Percentiles rank a stretch among this genome's conserved stretches.
These are phyloP conservation scores for Smittia aterrima DNA, from an alignment of 2,888 invertebrate genomes.

Conservation along the genomic window DNA sequence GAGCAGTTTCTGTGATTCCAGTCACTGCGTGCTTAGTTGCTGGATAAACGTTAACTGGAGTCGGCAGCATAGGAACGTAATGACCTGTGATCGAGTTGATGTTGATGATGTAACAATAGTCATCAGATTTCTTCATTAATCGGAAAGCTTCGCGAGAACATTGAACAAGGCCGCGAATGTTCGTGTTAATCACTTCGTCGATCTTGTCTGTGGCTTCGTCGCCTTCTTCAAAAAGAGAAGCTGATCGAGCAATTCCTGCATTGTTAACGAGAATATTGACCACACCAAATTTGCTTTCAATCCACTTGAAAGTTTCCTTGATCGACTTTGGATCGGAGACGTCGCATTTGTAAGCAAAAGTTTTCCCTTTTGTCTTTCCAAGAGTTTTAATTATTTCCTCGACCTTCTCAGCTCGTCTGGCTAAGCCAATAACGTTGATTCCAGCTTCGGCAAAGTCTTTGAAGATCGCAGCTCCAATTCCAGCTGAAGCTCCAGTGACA, in stretches of 20 bases:
- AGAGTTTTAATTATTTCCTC: not conserved
- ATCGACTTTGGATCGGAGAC: conserved; percentile 58
- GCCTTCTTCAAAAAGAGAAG: not conserved
- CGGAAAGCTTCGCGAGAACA: conserved; percentile 56
- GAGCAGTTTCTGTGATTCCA: conserved; percentile 50
- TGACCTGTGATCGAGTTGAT: conserved; percentile 47
- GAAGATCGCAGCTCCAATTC: conserved; percentile 58
- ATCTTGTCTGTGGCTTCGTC: conserved; percentile 43
- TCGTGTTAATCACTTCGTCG: conserved; percentile 54
- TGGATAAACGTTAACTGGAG: conserved; percentile 48
- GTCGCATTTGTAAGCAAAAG: conserved; percentile 55
- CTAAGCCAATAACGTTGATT: conserved; percentile 58
- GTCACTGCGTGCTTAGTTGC: conserved; percentile 51
- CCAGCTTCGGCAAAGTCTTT: conserved; percentile 54
- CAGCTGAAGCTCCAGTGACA: conserved; percentile 62
- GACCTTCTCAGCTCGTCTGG: conserved; percentile 52
- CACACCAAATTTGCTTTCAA: conserved; percentile 55
- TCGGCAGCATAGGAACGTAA: conserved; percentile 18
- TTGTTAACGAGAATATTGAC: conserved; percentile 61
- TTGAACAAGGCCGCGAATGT: conserved; percentile 54
- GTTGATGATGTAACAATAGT: conserved; percentile 55
- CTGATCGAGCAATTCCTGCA: conserved; percentile 54
- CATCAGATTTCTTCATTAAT: conserved; percentile 54
- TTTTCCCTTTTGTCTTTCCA: conserved; percentile 42
- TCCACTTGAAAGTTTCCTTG: conserved; percentile 56